These are phyloP conservation scores for Littorina saxatilis DNA, from an alignment of 1,140 invertebrate genomes.

Conservation along the genomic window DNA sequence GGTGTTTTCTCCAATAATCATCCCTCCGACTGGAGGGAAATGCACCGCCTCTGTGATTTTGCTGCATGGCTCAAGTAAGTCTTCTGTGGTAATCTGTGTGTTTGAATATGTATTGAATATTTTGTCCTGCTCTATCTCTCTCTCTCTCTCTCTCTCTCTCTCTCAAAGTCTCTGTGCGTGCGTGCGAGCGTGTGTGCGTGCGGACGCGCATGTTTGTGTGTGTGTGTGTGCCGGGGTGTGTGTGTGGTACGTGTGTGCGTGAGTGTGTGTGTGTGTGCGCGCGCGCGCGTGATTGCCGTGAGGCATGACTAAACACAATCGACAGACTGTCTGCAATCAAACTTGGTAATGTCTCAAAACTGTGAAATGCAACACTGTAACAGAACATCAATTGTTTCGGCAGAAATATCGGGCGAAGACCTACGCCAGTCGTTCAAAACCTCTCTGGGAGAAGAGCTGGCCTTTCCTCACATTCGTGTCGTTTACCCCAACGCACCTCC, in stretches of 20 bases:
- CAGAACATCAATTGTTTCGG: no score
- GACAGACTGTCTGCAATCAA: no score
- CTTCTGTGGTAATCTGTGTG: background rate
- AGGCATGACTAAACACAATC: background rate
- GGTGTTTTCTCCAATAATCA: no score
- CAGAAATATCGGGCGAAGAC: slow-evolving; percentile 47
- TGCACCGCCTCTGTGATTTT: background rate
- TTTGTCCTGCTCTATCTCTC: background rate
- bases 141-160: background rate
- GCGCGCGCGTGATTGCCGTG: background rate
- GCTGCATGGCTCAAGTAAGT: background rate
- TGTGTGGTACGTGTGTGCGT: no score
- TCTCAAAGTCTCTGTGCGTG: no score
- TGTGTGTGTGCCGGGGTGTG: no score
- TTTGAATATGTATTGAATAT: background rate
- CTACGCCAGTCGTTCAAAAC: slow-evolving; percentile 46
- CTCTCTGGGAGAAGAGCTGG: slow-evolving; percentile 44
- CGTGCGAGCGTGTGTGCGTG: no score
- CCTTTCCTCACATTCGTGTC: slow-evolving; percentile 57
- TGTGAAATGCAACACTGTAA: no score
- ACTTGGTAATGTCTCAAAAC: no score
- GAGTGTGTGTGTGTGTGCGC: background rate
- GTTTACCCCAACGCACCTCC: slow-evolving; percentile 56
- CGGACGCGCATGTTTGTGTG: no score
- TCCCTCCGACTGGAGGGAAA: no score